A percentile compares a stretch with the other conserved stretches of the same genome.
These are phyloP conservation scores for Pocillopora verrucosa DNA, from an alignment of 64 coral and sea anemone genomes.

Conservation along the genomic window DNA sequence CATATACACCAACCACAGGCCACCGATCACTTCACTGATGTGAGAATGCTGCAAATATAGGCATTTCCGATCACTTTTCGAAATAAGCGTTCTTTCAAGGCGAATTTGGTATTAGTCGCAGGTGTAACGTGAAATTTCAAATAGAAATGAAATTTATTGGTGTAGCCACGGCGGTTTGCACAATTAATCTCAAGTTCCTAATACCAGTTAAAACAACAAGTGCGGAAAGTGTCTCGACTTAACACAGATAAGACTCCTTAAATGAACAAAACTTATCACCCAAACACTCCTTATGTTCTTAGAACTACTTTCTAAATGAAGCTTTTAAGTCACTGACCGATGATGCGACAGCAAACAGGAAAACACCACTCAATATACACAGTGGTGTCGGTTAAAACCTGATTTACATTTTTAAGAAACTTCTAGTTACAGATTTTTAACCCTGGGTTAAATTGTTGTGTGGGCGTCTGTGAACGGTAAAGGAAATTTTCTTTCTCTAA, in stretches of 20 bases:
- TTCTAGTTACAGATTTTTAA: no score
- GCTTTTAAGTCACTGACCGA: background rate
- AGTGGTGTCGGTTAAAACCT: no score
- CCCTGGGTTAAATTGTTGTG: no score
- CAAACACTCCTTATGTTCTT: background rate
- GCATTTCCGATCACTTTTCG: background rate
- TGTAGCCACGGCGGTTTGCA: background rate
- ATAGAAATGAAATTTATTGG: background rate
- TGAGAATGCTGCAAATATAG: background rate
- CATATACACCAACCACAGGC: background rate
- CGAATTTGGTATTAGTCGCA: background rate
- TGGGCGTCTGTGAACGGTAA: no score
- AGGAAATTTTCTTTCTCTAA: no score
- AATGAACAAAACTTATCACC: background rate
- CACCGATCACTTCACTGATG: background rate
- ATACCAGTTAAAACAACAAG: background rate
- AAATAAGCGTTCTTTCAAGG: background rate
- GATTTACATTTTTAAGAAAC: no score
- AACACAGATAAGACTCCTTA: background rate
- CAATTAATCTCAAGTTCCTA: background rate
- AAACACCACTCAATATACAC: no score
- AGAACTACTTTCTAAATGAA: background rate
- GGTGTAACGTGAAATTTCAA: background rate
- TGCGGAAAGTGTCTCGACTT: background rate
- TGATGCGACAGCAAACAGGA: no score